Percentiles rank a stretch among this genome's conserved stretches.
These are phyloP conservation scores for Megamerina dolium DNA, from an alignment of 2,888 invertebrate genomes.

Conservation along the genomic window DNA sequence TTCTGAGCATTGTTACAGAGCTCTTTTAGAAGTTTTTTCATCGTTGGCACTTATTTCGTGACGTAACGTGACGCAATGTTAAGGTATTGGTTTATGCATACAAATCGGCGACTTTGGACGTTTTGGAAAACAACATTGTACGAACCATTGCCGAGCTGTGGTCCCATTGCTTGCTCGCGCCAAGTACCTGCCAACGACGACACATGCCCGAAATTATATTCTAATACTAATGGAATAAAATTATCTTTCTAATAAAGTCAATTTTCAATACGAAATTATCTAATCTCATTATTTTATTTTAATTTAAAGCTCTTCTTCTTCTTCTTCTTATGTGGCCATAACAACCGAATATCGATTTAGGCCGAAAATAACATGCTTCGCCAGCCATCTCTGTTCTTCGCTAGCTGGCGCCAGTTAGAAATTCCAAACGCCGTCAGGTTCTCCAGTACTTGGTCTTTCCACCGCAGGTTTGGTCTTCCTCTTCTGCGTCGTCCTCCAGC, in stretches of 20 bases:
- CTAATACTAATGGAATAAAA: background rate
- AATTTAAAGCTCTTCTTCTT: background rate
- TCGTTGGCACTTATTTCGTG: background rate
- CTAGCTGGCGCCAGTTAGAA: too few relatives aligned
- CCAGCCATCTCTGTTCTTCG: too few relatives aligned
- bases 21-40: too few relatives aligned
- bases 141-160: background rate
- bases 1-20: too few relatives aligned
- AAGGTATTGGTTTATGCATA: background rate
- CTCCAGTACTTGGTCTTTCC: too few relatives aligned
- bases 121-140: background rate
- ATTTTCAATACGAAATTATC: background rate
- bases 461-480: too few relatives aligned
- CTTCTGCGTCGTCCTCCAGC: too few relatives aligned
- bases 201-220: background rate
- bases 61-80: background rate
- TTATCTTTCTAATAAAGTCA: too few relatives aligned
- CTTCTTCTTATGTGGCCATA: too few relatives aligned
- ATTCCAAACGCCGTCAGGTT: too few relatives aligned
- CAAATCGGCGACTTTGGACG: background rate
- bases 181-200: background rate
- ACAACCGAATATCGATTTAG: too few relatives aligned
- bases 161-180: background rate
- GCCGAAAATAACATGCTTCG: too few relatives aligned
- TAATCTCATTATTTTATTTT: background rate